phyloP scores from a whole-genome alignment of 2,797 vertebrate species.

The Pelobates cultripes region DNA sequence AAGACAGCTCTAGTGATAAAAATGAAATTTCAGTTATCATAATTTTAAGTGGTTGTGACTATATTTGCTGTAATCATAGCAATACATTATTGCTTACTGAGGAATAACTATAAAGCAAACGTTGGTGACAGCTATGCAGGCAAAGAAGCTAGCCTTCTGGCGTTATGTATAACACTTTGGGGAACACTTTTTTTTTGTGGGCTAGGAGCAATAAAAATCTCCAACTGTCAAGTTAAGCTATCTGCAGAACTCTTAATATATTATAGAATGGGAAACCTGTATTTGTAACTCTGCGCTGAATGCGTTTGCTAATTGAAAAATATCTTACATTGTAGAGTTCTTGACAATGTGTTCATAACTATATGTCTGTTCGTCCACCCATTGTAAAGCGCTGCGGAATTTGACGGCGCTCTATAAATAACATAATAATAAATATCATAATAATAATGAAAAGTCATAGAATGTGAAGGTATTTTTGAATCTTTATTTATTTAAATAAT shows the following conservation, averaged over 20 bases:
- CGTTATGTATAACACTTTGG: neutral
- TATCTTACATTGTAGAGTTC: neutral
- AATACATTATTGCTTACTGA: constrained; percentile 8
- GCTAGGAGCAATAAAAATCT: neutral
- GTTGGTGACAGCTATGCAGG: neutral
- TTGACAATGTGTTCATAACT: no score
- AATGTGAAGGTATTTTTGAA: no score
- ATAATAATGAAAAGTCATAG: no score
- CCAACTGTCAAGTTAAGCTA: neutral
- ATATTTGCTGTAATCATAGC: neutral
- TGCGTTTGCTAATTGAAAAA: neutral
- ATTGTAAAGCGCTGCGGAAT: no score
- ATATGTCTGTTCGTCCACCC: no score
- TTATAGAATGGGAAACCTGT: neutral
- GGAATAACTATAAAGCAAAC: neutral
- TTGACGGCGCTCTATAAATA: no score
- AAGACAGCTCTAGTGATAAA: no score
- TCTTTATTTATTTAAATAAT: no score
- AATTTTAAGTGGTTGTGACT: neutral
- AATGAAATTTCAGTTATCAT: neutral
- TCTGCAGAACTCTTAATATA: neutral
- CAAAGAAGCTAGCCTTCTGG: neutral
- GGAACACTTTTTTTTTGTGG: neutral
- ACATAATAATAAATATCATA: no score
- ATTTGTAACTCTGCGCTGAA: neutral